These are phyloP conservation scores for Habroteleia sp. DNA, from an alignment of 2,888 invertebrate species.

Conservation along the genomic window DNA sequence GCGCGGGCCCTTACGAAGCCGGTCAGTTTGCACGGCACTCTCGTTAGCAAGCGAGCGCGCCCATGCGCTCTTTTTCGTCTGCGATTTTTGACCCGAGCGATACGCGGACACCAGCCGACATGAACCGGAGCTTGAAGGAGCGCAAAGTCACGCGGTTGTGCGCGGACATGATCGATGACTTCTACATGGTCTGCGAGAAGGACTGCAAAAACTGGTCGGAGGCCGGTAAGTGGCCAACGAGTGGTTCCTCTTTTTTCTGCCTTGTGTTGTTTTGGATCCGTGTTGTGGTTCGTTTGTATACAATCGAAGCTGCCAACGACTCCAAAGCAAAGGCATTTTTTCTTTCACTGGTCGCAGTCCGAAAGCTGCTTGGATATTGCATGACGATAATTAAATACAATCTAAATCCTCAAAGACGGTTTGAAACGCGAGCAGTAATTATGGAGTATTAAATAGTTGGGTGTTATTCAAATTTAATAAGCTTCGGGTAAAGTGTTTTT, in stretches of 20 bases:
- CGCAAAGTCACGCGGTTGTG: slow-evolving; percentile 2
- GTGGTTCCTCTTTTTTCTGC: background rate
- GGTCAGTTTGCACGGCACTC: slow-evolving; percentile 9
- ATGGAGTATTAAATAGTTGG: too few relatives aligned
- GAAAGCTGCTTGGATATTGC: too few relatives aligned
- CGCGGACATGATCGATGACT: slow-evolving; percentile 24
- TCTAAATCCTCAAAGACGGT: too few relatives aligned
- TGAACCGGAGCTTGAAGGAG: slow-evolving; percentile 29
- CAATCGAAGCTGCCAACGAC: too few relatives aligned
- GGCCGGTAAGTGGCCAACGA: slow-evolving; percentile 27
- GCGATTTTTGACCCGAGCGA: background rate
- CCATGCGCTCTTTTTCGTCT: slow-evolving; percentile 14
- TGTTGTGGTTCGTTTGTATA: background rate
- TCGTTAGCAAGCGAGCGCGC: slow-evolving; percentile 5
- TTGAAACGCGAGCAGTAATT: too few relatives aligned
- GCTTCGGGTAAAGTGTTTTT: too few relatives aligned
- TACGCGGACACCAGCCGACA: slow-evolving; percentile 4
- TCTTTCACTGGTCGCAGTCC: too few relatives aligned
- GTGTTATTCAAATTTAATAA: too few relatives aligned
- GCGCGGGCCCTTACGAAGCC: too few relatives aligned
- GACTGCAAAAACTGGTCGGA: slow-evolving; percentile 26
- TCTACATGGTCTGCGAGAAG: slow-evolving; percentile 28
- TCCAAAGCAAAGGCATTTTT: too few relatives aligned
- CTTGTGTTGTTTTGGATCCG: background rate
- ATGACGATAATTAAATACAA: too few relatives aligned